Conservation (phyloP, 1,140 invertebrate species). For the Pseudomyrmex sp. region DNA sequence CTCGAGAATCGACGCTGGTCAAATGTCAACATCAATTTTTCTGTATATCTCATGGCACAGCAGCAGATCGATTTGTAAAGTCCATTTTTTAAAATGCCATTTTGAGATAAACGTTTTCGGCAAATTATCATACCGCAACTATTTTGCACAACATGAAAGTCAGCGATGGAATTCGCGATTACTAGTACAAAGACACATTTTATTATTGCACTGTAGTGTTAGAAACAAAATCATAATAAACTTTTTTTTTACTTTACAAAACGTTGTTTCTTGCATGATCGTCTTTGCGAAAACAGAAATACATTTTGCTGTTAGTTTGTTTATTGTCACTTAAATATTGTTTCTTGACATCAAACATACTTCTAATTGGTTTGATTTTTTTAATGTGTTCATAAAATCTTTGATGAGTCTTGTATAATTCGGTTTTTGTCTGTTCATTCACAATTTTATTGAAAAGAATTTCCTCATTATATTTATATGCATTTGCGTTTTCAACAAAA, state of each 20-base stretch:
- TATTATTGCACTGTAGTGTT: background rate
- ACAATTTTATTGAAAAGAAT: slow-evolving; percentile 34
- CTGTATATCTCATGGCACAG: slow-evolving; percentile 1
- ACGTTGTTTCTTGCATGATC: slow-evolving; percentile 34
- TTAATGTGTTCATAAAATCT: slow-evolving; percentile 53
- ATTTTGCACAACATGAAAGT: slow-evolving; percentile 22
- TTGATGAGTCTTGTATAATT: slow-evolving; percentile 50
- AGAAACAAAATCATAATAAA: slow-evolving; percentile 7
- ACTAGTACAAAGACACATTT: slow-evolving; percentile 37
- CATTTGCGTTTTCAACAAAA: slow-evolving; percentile 52
- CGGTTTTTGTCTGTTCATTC: slow-evolving; percentile 6
- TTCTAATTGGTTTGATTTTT: slow-evolving; percentile 58
- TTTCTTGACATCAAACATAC: slow-evolving; percentile 51
- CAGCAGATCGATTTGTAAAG: slow-evolving; percentile 13
- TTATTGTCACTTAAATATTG: slow-evolving; percentile 49
- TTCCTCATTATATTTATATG: slow-evolving; percentile 46
- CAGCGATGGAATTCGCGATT: slow-evolving; percentile 29
- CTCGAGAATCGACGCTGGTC: slow-evolving; percentile 3
- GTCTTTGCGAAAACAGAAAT: slow-evolving; percentile 34
- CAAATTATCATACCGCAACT: slow-evolving; percentile 20
- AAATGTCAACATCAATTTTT: slow-evolving; percentile 35
- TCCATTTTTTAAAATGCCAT: background rate
- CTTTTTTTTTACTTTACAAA: background rate
- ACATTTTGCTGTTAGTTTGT: slow-evolving; percentile 40
- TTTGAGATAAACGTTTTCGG: slow-evolving; percentile 8